phyloP scores from a whole-genome alignment of 2,113 vertebrate genomes.

The Sminthopsis crassicaudata region DNA sequence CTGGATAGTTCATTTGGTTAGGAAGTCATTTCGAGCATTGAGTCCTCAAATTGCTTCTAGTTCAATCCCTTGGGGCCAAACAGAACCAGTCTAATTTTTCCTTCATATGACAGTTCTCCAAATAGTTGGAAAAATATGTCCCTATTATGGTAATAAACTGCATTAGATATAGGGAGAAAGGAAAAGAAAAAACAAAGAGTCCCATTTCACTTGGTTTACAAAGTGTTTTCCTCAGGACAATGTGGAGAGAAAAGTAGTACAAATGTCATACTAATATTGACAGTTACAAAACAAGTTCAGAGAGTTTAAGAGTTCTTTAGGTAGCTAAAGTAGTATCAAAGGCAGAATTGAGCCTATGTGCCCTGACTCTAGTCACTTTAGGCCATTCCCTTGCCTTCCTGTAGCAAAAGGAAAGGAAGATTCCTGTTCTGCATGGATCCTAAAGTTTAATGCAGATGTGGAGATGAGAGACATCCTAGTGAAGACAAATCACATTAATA shows the following conservation, averaged over 20 bases:
- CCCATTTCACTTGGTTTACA: not conserved
- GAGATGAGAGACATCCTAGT: not conserved
- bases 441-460: not conserved
- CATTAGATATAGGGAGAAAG: not conserved
- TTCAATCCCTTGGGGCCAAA: not conserved
- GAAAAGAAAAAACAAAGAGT: not conserved
- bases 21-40: not conserved
- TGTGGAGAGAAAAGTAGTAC: not conserved
- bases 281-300: not conserved
- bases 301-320: not conserved
- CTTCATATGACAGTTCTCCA: not conserved
- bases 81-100: not conserved
- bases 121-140: not conserved
- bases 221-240: not conserved
- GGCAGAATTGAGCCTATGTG: not conserved
- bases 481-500: not conserved
- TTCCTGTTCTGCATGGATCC: not conserved
- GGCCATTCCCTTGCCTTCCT: not conserved
- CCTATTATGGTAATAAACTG: not conserved
- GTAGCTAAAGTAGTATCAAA: not conserved
- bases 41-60: not conserved
- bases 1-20: not conserved
- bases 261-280: not conserved
- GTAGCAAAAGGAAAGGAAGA: not conserved
- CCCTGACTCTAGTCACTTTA: not conserved